Base-by-base conservation (phyloP, 2,113 vertebrate genomes). In the Hypanus sabinus region DNA sequence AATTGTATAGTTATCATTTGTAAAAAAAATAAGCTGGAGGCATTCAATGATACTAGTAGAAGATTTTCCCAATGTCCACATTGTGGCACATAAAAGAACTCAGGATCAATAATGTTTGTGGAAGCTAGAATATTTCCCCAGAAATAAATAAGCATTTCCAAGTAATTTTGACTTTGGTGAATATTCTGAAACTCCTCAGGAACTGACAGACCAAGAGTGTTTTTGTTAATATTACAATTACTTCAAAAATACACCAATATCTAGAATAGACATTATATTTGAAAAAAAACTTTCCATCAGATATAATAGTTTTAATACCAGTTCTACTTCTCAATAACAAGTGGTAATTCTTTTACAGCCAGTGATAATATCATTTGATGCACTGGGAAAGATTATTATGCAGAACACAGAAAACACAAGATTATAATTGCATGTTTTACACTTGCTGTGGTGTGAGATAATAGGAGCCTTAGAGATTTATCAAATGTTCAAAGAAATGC, bases 11-110 rank as follows among this genome's bases (percentile, higher is more conserved):
- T 95, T 55, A 93, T 0, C 68, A 68, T 30, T 57, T 75, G 94
- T 95, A 94, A 60, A 93, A 93, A 94, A 94, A 95, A 46, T 46
- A 46, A 57, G 88, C 80, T 94, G 70, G 94, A 93, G 8, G 62
- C 75, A 60, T 76, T 36, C 75, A 94, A 95, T 88, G 16, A 57
- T 94, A 10, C 88, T 7, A 83, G 38, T 94, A 85, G 80, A 94
- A 27, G 5, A 85, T 70, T 71, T 68, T 94, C 94, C 81, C 24
- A 22, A 10, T 55, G 38, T 10, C 38, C 24, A 46, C 38, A 27
- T 55, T 57, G 38, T 46, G 46, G 5, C 22, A 85, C 22, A 27
- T 24, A 22, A 85, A 85, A 57, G 81, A 85, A 57, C 46, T 85
- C 46, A 8, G 22, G 46, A 85, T 57, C 1, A 85, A 2, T 46